Percentiles rank a stretch among this genome's conserved stretches.
Evolutionary conservation across 2,797 vertebrate species (phyloP).

Genomic region (Premnoplex brunnescens): DNA sequence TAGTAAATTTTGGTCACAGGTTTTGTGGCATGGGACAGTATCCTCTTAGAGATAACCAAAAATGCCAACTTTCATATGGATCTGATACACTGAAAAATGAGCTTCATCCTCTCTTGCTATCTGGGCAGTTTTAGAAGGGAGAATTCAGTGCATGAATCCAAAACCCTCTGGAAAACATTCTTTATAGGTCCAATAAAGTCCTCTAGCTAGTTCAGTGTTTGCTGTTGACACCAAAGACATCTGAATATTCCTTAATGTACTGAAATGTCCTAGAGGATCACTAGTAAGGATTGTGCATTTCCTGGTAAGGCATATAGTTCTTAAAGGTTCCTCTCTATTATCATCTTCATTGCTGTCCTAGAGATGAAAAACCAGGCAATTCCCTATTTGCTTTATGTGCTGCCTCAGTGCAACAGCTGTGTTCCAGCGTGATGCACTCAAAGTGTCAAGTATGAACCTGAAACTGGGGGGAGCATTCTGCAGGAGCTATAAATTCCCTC

Average conservation of each 20-base stretch:
- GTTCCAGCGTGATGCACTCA: not conserved
- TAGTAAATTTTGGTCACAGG: not conserved
- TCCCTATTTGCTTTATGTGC: not conserved
- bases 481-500: not conserved
- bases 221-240: conserved; percentile 7
- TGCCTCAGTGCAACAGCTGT: not conserved
- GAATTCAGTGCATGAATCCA: not conserved
- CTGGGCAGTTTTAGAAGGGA: not conserved
- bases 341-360: not conserved
- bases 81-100: not conserved
- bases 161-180: conserved; percentile 4
- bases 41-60: not conserved
- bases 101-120: not conserved
- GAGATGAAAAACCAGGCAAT: not conserved
- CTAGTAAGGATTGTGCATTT: not conserved
- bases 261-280: not conserved
- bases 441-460: not conserved
- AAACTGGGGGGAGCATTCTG: not conserved
- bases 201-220: conserved; percentile 4
- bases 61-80: not conserved
- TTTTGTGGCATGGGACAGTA: not conserved
- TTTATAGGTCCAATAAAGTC: not conserved
- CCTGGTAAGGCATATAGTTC: not conserved
- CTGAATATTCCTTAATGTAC: conserved; percentile 22
- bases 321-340: conserved; percentile 6